Evolutionary conservation across 2,888 invertebrate genomes (phyloP).

Genomic region (Fissipunctia ypsillon): DNA sequence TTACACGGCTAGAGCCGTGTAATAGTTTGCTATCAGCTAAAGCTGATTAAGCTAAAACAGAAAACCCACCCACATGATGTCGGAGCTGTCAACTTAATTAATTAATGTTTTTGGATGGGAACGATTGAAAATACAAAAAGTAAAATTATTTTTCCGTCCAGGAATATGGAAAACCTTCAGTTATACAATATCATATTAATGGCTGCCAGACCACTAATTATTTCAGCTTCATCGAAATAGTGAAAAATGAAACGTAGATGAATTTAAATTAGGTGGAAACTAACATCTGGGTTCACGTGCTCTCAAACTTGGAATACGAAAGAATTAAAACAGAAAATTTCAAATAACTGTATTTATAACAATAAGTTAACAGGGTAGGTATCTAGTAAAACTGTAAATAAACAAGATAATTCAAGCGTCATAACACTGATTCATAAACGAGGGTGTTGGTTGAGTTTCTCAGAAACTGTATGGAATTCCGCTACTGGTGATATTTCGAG

Average conservation of each 20-base stretch:
- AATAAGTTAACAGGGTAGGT: conserved; percentile 4
- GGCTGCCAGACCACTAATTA: not conserved
- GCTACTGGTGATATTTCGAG: conserved; percentile 68
- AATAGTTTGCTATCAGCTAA: too few species aligned
- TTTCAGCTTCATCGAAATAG: not conserved
- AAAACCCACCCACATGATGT: not conserved
- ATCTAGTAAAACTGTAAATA: conserved; percentile 17
- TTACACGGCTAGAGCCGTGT: conserved; percentile 2
- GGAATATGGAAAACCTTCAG: not conserved
- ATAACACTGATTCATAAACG: conserved; percentile 47
- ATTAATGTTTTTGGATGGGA: conserved; percentile 6
- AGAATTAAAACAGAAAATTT: not conserved
- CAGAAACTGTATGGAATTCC: conserved; percentile 60
- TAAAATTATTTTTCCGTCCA: not conserved
- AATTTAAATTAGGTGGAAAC: not conserved
- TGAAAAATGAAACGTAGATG: not conserved
- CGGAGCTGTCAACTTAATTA: conserved; percentile 9
- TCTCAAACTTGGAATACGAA: not conserved
- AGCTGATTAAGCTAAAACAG: not conserved
- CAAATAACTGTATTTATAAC: not conserved
- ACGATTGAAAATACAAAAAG: not conserved
- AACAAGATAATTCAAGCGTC: conserved; percentile 31
- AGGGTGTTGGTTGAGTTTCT: conserved; percentile 49
- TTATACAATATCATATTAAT: not conserved
- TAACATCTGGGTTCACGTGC: not conserved